Percentiles rank a stretch among this genome's conserved stretches.
phyloP scores from a whole-genome alignment of 2,797 vertebrate species.

The Craterocephalus amniculus region DNA sequence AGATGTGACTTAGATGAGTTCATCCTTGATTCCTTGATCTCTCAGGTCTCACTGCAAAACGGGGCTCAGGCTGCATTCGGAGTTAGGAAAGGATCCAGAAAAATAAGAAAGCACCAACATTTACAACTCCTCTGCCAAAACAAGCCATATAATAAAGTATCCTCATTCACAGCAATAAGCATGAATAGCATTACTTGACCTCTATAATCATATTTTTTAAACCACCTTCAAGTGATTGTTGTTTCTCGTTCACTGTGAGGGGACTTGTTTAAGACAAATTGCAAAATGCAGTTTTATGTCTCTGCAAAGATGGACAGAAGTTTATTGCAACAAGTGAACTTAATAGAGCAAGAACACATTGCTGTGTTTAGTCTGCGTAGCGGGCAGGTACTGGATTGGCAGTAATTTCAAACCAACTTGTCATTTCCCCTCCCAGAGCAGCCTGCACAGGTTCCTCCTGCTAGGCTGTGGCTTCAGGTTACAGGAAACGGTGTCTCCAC shows the following conservation, averaged over 20 bases:
- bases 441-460: constrained; percentile 61
- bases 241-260: constrained; percentile 33
- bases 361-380: constrained; percentile 45
- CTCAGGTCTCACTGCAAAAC: constrained; percentile 61
- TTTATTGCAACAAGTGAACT: constrained; percentile 48
- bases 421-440: constrained; percentile 73
- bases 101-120: constrained; percentile 43
- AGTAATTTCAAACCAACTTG: constrained; percentile 76
- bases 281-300: constrained; percentile 14
- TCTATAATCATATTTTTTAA: constrained; percentile 17
- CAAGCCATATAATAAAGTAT: constrained; percentile 20
- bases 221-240: constrained; percentile 14
- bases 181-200: constrained; percentile 25
- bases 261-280: not conserved
- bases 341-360: constrained; percentile 58
- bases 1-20: constrained; percentile 42
- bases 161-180: constrained; percentile 36
- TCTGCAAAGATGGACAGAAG: constrained; percentile 32
- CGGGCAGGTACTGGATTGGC: constrained; percentile 62
- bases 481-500: constrained; percentile 78
- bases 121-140: constrained; percentile 27
- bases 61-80: constrained; percentile 27
- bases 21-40: constrained; percentile 59
- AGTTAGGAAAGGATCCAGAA: constrained; percentile 27
- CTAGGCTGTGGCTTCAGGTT: constrained; percentile 70